Evolutionary conservation across 2,797 vertebrate species (phyloP), one percentile per base, ranked within the genome.

Genomic region (Coranthus polyacanthus): DNA sequence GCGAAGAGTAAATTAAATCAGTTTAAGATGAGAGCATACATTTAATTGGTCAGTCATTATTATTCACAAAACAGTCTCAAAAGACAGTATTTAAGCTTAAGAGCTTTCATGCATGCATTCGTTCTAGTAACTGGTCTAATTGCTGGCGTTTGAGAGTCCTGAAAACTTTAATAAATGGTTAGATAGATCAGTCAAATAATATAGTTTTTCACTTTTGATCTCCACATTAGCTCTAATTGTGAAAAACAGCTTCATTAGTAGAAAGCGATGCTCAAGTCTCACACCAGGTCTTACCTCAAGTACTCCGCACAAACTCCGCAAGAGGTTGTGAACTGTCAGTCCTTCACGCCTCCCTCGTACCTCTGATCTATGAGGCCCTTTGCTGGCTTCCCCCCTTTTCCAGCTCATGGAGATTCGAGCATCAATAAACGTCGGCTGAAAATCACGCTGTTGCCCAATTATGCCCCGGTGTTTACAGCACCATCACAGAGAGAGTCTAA

Each of bases 391-490:
- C 64, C 18, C 16, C 34, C 18, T 42, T 36, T 56, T 74, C 50
- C 39, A 62, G 32, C 52, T 66, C 75, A 75, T 1, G 21, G 21
- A 74, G 50, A 57, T 63, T 22, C 72, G 69, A 73, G 68, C 79
- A 68, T 81, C 73, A 79, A 63, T 81, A 72, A 76, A 79, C 12
- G 68, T n/a, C n/a, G n/a, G n/a, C 45, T 79, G 50, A 73, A 83
- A 82, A 83, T 81, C 82, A 82, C 74, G 77, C 79, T 81, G 69
- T 78, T 37, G 54, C 63, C 82, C 81, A 83, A 86, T 92, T 86
- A 85, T 67, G 58, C 62, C 26, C 34, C 8, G 12, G 57, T 83
- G 81, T 87, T 88, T 87, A 79, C 75, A 49, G 12, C 64, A 34
- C 83, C 15, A 75, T 76, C 82, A 76, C 72, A 59, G 68, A 62